Base-by-base conservation (phyloP, 2,113 vertebrate species). In the Rhabdornis inornatus region DNA sequence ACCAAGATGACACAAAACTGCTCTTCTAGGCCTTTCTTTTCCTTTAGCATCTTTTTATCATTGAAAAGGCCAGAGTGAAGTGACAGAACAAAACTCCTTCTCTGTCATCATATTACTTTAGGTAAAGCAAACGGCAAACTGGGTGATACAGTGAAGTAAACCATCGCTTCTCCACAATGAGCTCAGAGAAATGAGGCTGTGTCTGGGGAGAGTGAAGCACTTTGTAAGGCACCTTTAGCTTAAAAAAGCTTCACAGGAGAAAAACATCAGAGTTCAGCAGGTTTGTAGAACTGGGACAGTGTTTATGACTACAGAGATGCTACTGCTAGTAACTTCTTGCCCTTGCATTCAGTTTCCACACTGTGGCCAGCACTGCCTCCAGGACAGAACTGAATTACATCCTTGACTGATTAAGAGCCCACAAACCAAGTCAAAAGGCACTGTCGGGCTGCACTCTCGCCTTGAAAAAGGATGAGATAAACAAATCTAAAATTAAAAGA, bases 401-500 rank as follows among this genome's bases (percentile, higher is more conserved):
- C 68, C 69, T 24, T 94, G 86, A 79, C 88, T 90, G 92, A 64
- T 47, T 64, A 71, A 81, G 71, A 87, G 83, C 88, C 92, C 68
- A 60, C 80, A 90, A 78, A 87, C 86, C 86, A 82, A 89, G 86
- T 71, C 81, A 76, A 87, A 70, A 95, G 77, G 89, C 83, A 61
- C 66, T 56, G 77, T 27, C 0, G 2, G 74, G 59, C 83, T 96
- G 80, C 84, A 72, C 61, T 69, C 80, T 53, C 0, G 24, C 70
- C 87, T 85, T 39, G 49, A 56, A 96, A 94, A 95, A 49, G 80
- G 72, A 93, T 90, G 86, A 92, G 80, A 84, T 75, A 96, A 95
- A 96, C 85, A 95, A 89, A 87, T 95, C 80, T 95, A 94, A 93
- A 97, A 94, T 90, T 86, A 89, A 95, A 90, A 89, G 49, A 25